These are phyloP conservation scores for Drosophila chauvacae DNA, from an alignment of 1,140 invertebrate genomes.

Conservation along the genomic window DNA sequence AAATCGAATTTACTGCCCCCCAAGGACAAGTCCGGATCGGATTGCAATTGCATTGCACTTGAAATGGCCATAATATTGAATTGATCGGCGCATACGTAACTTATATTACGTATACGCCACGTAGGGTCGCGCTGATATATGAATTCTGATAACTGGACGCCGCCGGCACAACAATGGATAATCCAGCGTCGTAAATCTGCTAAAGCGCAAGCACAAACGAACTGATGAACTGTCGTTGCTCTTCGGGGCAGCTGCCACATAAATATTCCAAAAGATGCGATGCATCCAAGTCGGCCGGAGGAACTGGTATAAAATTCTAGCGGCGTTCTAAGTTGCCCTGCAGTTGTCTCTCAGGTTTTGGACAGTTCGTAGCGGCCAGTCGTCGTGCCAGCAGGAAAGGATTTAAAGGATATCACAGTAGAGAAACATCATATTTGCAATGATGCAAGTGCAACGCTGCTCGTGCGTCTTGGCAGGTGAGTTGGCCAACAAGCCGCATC, in stretches of 20 bases:
- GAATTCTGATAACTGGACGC: constrained; percentile 63
- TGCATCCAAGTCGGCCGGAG: constrained; percentile 35
- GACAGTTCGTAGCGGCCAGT: constrained; percentile 19
- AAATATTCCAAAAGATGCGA: constrained; percentile 75
- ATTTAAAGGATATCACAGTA: constrained; percentile 13
- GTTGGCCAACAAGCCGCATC: constrained; percentile 50
- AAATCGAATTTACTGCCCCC: constrained; percentile 31
- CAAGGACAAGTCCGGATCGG: constrained; percentile 54
- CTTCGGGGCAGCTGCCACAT: constrained; percentile 65
- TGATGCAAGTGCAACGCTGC: constrained; percentile 49
- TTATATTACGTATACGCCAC: constrained; percentile 71
- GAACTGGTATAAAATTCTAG: constrained; percentile 65
- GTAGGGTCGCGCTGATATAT: constrained; percentile 49
- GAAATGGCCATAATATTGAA: constrained; percentile 71
- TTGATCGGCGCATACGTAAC: constrained; percentile 64
- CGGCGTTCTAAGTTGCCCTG: constrained; percentile 10
- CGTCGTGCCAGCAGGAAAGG: constrained; percentile 19
- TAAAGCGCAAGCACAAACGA: constrained; percentile 66
- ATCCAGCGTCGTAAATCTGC: constrained; percentile 75
- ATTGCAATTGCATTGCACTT: constrained; percentile 72
- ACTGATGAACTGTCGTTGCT: constrained; percentile 64
- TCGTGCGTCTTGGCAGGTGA: constrained; percentile 58
- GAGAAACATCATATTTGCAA: constrained; percentile 1
- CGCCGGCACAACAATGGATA: constrained; percentile 67
- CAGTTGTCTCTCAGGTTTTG: constrained; percentile 55